Conservation (phyloP, 2,888 invertebrate genomes). For the Junonia oenone region DNA sequence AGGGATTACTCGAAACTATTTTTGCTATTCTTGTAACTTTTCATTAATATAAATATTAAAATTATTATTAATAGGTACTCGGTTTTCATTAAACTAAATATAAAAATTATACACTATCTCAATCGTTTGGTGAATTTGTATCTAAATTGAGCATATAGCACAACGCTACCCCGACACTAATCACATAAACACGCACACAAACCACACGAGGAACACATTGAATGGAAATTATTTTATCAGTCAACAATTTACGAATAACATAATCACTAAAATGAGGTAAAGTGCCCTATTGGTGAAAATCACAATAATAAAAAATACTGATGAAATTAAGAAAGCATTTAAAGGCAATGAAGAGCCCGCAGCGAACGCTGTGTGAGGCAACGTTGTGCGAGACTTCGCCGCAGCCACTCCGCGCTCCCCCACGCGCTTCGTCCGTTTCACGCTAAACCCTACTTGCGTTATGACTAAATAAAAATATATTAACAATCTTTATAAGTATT, state of each 20-base stretch:
- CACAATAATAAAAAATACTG: constrained; percentile 73
- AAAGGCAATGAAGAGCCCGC: constrained; percentile 40
- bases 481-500: neutral
- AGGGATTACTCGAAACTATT: constrained; percentile 48
- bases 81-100: constrained; percentile 76
- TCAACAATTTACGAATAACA: constrained; percentile 71
- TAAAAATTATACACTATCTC: constrained; percentile 75
- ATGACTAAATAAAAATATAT: neutral
- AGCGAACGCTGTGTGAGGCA: constrained; percentile 66
- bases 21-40: constrained; percentile 65
- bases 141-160: constrained; percentile 79
- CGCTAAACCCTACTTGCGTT: neutral
- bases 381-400: constrained; percentile 63
- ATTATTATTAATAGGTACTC: constrained; percentile 78
- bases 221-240: constrained; percentile 76
- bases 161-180: constrained; percentile 74
- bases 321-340: constrained; percentile 46
- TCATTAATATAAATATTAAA: constrained; percentile 79
- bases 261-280: constrained; percentile 71
- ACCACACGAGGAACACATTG: constrained; percentile 70
- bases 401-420: constrained; percentile 29
- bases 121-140: constrained; percentile 77
- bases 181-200: constrained; percentile 55
- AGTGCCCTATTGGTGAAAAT: constrained; percentile 69
- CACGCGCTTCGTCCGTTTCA: neutral